phyloP scores from a whole-genome alignment of 2,113 vertebrate species.

The Dicerorhinus sumatrensis region DNA sequence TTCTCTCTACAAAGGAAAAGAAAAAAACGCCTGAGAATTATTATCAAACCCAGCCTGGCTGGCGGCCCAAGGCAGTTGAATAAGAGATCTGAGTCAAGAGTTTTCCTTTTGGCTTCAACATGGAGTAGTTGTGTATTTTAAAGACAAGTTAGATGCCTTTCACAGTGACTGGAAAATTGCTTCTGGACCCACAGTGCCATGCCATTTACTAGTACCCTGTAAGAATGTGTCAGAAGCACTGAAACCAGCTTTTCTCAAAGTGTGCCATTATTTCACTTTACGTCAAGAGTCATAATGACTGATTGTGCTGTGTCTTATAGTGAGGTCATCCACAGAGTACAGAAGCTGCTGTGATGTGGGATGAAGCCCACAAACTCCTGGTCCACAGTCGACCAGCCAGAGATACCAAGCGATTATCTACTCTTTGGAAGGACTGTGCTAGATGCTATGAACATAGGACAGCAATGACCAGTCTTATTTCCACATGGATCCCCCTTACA shows the following conservation, averaged over 20 bases:
- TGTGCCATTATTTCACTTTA: neutral
- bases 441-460: neutral
- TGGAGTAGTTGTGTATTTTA: neutral
- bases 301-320: neutral
- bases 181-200: neutral
- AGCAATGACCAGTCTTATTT: neutral
- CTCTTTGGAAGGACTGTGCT: neutral
- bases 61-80: neutral
- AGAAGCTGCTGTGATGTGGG: neutral
- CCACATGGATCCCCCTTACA: neutral
- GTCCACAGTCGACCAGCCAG: neutral
- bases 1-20: conserved; percentile 90
- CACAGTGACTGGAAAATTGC: neutral
- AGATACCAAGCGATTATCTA: neutral
- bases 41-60: neutral
- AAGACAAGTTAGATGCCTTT: neutral
- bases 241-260: neutral
- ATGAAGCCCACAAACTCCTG: neutral
- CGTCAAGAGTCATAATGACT: neutral
- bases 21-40: neutral
- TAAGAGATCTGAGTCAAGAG: neutral
- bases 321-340: neutral
- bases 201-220: neutral
- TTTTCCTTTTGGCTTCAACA: neutral
- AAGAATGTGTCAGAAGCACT: neutral